A percentile compares a stretch with the other conserved stretches of the same genome.
These are phyloP conservation scores for Meta bourneti DNA, from an alignment of 2,888 invertebrate species.

Conservation along the genomic window DNA sequence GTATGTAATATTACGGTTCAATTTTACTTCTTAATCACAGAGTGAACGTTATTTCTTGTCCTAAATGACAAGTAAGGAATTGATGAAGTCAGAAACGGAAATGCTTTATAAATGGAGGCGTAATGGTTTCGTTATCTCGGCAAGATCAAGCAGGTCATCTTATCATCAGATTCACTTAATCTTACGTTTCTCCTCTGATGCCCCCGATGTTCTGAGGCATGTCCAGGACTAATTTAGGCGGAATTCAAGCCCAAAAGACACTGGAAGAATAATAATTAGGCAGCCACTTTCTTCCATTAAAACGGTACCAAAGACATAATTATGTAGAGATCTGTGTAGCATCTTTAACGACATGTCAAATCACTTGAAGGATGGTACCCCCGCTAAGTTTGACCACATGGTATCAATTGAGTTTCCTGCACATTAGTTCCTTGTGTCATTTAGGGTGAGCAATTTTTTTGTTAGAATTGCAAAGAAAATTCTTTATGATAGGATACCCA, in stretches of 20 bases:
- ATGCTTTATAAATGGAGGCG: slow-evolving; percentile 30
- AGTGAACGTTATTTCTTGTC: background rate
- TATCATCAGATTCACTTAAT: slow-evolving; percentile 46
- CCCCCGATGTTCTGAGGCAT: slow-evolving; percentile 26
- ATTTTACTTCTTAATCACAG: background rate
- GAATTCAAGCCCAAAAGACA: slow-evolving; percentile 30
- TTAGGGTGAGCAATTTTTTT: background rate
- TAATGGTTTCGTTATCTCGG: slow-evolving; percentile 40
- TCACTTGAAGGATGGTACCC: slow-evolving; percentile 16
- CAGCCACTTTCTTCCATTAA: slow-evolving; percentile 55
- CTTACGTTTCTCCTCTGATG: slow-evolving; percentile 17
- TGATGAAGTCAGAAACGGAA: slow-evolving; percentile 31
- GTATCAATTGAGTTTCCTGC: slow-evolving; percentile 38
- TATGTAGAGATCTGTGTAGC: slow-evolving; percentile 45
- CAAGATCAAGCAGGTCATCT: slow-evolving; percentile 44
- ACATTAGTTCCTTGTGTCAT: background rate
- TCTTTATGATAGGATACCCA: background rate
- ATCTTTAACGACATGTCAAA: slow-evolving; percentile 31
- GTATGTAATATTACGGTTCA: background rate
- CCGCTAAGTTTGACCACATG: slow-evolving; percentile 26
- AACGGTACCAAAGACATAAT: slow-evolving; percentile 35
- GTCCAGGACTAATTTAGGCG: slow-evolving; percentile 54
- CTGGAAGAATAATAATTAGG: slow-evolving; percentile 56
- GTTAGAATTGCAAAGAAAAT: background rate
- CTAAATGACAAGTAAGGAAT: background rate